Conservation (phyloP, 1,140 invertebrate genomes). For the Prorops nasuta region DNA sequence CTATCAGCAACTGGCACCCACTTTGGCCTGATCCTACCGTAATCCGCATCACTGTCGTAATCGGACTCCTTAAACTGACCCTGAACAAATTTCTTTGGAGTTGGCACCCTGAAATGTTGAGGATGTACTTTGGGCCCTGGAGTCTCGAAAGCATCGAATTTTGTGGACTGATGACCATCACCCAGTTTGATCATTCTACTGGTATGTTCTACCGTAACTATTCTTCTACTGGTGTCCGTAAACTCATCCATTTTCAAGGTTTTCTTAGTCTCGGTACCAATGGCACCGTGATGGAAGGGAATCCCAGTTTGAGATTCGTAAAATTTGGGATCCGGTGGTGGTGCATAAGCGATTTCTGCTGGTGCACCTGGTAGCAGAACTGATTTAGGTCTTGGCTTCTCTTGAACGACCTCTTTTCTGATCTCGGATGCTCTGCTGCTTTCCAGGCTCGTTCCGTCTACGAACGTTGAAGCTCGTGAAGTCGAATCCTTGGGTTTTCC, state of each 20-base stretch:
- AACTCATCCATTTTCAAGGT: constrained; percentile 69
- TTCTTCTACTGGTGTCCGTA: constrained; percentile 63
- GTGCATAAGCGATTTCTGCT: constrained; percentile 61
- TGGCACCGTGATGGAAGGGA: constrained; percentile 59
- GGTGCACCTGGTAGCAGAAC: constrained; percentile 61
- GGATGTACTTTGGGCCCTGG: constrained; percentile 6
- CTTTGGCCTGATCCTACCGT: constrained; percentile 59
- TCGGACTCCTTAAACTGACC: constrained; percentile 70
- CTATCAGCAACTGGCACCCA: constrained; percentile 64
- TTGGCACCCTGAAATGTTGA: constrained; percentile 51
- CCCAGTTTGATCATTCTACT: constrained; percentile 68
- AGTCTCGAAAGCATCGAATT: constrained; percentile 25
- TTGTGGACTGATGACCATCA: constrained; percentile 40
- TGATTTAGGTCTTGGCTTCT: constrained; percentile 44
- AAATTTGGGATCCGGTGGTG: constrained; percentile 50
- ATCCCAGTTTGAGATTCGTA: constrained; percentile 58
- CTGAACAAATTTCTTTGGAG: constrained; percentile 67
- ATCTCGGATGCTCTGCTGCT: constrained; percentile 30
- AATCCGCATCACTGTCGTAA: constrained; percentile 69
- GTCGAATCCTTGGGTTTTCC: constrained; percentile 39
- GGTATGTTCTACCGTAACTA: constrained; percentile 68
- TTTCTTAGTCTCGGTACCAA: constrained; percentile 67
- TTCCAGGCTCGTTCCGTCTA: constrained; percentile 38
- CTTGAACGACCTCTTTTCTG: neutral
- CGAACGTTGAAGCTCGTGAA: constrained; percentile 60